phyloP scores from a whole-genome alignment of 1,140 invertebrate species.

The Drosophila ficusphila region DNA sequence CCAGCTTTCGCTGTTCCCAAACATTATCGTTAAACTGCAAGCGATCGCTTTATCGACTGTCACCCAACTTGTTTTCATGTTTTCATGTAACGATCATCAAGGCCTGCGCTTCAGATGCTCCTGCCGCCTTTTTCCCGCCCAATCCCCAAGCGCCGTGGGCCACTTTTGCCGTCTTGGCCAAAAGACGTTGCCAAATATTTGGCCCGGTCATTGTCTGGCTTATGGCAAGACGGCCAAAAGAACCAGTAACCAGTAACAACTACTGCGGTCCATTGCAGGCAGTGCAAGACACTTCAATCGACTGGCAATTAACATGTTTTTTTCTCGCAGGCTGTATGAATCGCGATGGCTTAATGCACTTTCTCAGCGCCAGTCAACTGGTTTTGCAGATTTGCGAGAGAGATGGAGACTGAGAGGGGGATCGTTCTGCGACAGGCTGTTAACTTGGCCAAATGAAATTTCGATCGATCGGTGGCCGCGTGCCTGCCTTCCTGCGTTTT shows the following conservation, averaged over 20 bases:
- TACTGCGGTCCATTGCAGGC: slow-evolving; percentile 22
- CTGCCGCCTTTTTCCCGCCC: neutral
- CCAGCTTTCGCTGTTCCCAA: slow-evolving; percentile 34
- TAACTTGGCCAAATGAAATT: slow-evolving; percentile 60
- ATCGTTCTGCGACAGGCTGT: slow-evolving; percentile 25
- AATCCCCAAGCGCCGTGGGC: slow-evolving; percentile 15
- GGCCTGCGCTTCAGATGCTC: slow-evolving; percentile 18
- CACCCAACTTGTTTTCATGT: slow-evolving; percentile 42
- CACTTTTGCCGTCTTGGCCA: slow-evolving; percentile 52
- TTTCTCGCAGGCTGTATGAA: neutral
- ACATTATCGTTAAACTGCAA: slow-evolving; percentile 2
- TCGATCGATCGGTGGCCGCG: slow-evolving; percentile 36
- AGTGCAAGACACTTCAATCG: slow-evolving; percentile 33
- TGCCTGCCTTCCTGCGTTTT: slow-evolving; percentile 65
- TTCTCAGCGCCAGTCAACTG: slow-evolving; percentile 64
- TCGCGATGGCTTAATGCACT: slow-evolving; percentile 67
- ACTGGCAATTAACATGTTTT: slow-evolving; percentile 73
- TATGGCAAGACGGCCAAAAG: slow-evolving; percentile 62
- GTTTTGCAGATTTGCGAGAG: slow-evolving; percentile 16
- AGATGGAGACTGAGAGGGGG: neutral
- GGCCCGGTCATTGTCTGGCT: slow-evolving; percentile 33
- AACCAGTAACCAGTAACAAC: slow-evolving; percentile 63
- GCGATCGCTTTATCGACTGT: slow-evolving; percentile 19
- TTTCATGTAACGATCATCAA: slow-evolving; percentile 46
- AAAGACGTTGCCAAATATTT: slow-evolving; percentile 74